These are phyloP conservation scores for Herpailurus yagouaroundi DNA, from an alignment of 2,113 vertebrate species.

Conservation along the genomic window DNA sequence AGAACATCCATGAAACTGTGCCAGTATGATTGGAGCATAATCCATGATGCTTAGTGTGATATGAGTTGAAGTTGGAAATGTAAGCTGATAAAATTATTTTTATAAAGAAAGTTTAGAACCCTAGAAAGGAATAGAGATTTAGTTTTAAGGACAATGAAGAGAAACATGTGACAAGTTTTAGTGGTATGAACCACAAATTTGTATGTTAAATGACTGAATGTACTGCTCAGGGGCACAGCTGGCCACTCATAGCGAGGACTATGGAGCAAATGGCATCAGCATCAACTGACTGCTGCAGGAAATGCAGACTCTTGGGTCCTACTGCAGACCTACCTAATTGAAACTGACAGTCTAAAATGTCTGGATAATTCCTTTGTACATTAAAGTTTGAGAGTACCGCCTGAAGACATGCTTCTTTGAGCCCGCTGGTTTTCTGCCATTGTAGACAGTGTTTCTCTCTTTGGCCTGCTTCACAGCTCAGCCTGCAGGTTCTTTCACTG, in stretches of 20 bases:
- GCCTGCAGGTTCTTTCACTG: not conserved
- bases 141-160: not conserved
- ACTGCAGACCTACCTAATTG: not conserved
- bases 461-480: not conserved
- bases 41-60: not conserved
- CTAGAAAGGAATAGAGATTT: not conserved
- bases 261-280: not conserved
- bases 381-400: not conserved
- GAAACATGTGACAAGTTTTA: not conserved
- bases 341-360: not conserved
- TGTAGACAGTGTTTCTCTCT: not conserved
- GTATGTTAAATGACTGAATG: not conserved
- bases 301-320: not conserved
- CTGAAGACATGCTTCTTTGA: not conserved
- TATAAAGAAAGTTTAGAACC: not conserved
- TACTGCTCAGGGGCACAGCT: not conserved
- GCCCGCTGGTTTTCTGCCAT: not conserved
- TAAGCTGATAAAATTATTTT: not conserved
- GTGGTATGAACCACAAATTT: not conserved
- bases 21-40: not conserved
- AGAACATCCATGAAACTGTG: not conserved
- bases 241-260: rapidly evolving
- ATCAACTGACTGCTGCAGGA: not conserved
- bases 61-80: not conserved
- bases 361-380: not conserved